Percentiles rank a stretch among this genome's conserved stretches.
Evolutionary conservation across 2,113 vertebrate genomes (phyloP).

Genomic region (Tragelaphus buxtoni): DNA sequence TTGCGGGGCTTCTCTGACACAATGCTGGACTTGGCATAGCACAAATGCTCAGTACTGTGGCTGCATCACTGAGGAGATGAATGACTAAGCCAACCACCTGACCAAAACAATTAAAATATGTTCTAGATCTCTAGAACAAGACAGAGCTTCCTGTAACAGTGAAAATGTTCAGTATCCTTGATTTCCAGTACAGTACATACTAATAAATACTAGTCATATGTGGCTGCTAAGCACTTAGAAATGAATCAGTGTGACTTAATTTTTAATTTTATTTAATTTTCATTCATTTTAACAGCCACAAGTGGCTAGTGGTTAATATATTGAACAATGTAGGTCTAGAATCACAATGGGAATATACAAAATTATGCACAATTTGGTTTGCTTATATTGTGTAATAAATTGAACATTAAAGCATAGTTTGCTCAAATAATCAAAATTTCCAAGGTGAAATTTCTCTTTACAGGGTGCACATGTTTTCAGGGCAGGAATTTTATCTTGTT

Average conservation of each 20-base stretch:
- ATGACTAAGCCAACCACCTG: not conserved
- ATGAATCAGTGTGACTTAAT: not conserved
- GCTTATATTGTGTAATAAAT: not conserved
- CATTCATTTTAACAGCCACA: slow-evolving; percentile 15
- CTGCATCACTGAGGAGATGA: not conserved
- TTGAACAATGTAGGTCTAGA: not conserved
- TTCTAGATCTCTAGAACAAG: not conserved
- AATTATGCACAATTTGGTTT: not conserved
- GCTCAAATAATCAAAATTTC: slow-evolving; percentile 8
- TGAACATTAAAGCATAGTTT: not conserved
- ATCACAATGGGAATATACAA: not conserved
- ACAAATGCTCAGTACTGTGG: not conserved
- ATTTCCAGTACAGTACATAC: not conserved
- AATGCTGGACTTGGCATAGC: not conserved
- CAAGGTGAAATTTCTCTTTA: slow-evolving; percentile 34
- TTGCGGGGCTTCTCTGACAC: not conserved
- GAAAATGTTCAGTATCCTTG: not conserved
- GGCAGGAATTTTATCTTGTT: not conserved
- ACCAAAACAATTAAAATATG: slow-evolving; percentile 15
- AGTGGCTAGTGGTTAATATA: not conserved
- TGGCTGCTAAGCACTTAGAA: not conserved
- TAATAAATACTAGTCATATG: not conserved
- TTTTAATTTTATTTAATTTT: slow-evolving; percentile 9
- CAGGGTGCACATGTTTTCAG: not conserved
- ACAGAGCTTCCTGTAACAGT: not conserved